A percentile compares a stretch with the other conserved stretches of the same genome.
These are phyloP conservation scores for Euclidia mi DNA, from an alignment of 2,888 invertebrate species.

Conservation along the genomic window DNA sequence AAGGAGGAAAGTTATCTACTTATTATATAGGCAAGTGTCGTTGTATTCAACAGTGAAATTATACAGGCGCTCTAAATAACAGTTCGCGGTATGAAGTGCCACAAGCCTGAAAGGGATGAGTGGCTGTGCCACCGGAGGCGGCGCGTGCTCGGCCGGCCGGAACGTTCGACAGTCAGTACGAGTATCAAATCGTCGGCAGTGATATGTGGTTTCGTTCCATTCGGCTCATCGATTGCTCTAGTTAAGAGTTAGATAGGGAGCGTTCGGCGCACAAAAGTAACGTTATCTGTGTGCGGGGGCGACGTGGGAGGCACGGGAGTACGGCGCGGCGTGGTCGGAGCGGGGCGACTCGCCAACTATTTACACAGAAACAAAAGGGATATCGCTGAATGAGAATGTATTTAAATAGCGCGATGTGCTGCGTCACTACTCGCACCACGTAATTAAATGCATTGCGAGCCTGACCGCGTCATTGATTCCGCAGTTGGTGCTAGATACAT, in stretches of 20 bases:
- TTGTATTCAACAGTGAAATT: neutral
- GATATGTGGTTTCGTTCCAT: conserved; percentile 51
- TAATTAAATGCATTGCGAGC: conserved; percentile 2
- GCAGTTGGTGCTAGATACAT: too few relatives aligned
- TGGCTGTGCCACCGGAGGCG: too few relatives aligned
- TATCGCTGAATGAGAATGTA: conserved; percentile 11
- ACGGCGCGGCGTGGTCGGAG: neutral
- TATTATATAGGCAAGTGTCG: neutral
- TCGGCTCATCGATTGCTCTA: conserved; percentile 53
- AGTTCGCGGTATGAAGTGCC: neutral
- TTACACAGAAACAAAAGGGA: conserved; percentile 15
- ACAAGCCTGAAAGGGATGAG: neutral
- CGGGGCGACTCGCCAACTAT: conserved; percentile 12
- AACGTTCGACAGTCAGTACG: conserved; percentile 19
- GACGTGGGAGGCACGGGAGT: neutral
- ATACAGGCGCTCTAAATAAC: neutral
- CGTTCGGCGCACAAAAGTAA: conserved; percentile 34
- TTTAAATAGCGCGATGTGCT: neutral
- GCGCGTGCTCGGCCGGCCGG: neutral
- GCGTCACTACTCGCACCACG: neutral
- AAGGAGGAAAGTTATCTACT: conserved; percentile 4
- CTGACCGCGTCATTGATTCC: neutral
- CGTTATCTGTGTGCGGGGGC: conserved; percentile 17
- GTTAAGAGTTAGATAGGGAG: conserved; percentile 34
- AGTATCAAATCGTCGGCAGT: conserved; percentile 41